Percentiles rank a stretch among this genome's conserved stretches.
phyloP scores from a whole-genome alignment of 2,888 invertebrate genomes.

The Conus canariensis region DNA sequence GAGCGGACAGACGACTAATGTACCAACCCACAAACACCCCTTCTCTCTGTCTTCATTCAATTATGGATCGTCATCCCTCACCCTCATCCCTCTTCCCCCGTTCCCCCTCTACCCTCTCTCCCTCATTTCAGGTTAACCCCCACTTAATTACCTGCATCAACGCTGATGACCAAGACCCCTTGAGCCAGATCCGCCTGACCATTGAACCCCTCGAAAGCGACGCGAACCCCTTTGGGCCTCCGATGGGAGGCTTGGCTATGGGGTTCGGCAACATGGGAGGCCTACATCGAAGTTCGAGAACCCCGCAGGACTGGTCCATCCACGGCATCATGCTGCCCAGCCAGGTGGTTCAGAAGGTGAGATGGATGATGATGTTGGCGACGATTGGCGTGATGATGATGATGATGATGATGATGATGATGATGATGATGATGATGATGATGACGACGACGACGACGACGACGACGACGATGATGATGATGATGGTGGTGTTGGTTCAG shows the following conservation, averaged over 20 bases:
- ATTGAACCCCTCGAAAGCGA: neutral
- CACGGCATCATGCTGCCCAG: neutral
- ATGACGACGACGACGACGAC: neutral
- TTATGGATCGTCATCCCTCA: neutral
- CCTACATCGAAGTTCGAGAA: neutral
- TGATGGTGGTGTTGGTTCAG: neutral
- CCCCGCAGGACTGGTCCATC: neutral
- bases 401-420: neutral
- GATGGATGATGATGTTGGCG: neutral
- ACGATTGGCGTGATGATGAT: neutral
- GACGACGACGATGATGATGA: neutral
- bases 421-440: neutral
- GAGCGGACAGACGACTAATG: no score
- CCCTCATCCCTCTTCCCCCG: neutral
- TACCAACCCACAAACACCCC: no score
- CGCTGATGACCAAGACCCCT: neutral
- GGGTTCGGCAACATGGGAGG: neutral
- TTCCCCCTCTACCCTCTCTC: neutral
- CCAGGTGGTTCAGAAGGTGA: neutral
- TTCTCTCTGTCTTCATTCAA: no score
- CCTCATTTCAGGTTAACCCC: slow-evolving; percentile 18
- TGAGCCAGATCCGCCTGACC: neutral
- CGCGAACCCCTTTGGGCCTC: neutral
- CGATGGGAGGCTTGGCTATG: neutral
- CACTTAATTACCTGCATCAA: neutral